These are phyloP conservation scores for Synergus japonicus DNA, from an alignment of 2,888 invertebrate genomes.

Conservation along the genomic window DNA sequence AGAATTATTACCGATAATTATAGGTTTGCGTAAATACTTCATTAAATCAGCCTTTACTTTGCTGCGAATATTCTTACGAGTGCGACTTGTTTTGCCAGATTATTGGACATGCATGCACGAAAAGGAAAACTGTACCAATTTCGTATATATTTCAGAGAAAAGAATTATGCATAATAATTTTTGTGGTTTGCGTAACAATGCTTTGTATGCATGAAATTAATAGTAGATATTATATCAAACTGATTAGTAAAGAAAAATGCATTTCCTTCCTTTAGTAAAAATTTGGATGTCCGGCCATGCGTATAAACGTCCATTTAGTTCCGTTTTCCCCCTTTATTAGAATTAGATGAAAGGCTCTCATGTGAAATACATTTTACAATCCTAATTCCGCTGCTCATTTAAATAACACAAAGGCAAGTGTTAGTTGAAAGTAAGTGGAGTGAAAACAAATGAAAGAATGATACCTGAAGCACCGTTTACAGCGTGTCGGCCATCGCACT, in stretches of 20 bases:
- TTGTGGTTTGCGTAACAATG: conserved; percentile 4
- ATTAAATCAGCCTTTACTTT: conserved; percentile 28
- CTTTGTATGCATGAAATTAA: neutral
- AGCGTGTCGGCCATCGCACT: conserved; percentile 95
- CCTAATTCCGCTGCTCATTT: conserved; percentile 30
- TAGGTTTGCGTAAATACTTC: conserved; percentile 32
- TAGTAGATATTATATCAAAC: neutral
- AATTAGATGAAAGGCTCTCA: conserved; percentile 28
- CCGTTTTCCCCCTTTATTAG: conserved; percentile 25
- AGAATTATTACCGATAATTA: conserved; percentile 32
- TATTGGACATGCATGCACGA: conserved; percentile 8
- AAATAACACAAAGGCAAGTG: conserved; percentile 36
- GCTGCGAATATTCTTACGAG: conserved; percentile 6
- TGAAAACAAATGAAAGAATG: conserved; percentile 40
- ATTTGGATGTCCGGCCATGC: neutral
- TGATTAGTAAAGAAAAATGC: neutral
- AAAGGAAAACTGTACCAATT: neutral
- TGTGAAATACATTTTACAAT: conserved; percentile 28
- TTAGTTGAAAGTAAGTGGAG: conserved; percentile 37
- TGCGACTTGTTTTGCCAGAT: neutral
- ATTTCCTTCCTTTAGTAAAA: neutral
- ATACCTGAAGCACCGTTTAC: conserved; percentile 93
- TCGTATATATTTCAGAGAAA: neutral
- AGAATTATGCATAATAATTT: neutral
- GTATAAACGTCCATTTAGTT: conserved; percentile 7